Evolutionary conservation across 2,797 vertebrate species (phyloP).

Genomic region (Pteronotus mesoamericanus): DNA sequence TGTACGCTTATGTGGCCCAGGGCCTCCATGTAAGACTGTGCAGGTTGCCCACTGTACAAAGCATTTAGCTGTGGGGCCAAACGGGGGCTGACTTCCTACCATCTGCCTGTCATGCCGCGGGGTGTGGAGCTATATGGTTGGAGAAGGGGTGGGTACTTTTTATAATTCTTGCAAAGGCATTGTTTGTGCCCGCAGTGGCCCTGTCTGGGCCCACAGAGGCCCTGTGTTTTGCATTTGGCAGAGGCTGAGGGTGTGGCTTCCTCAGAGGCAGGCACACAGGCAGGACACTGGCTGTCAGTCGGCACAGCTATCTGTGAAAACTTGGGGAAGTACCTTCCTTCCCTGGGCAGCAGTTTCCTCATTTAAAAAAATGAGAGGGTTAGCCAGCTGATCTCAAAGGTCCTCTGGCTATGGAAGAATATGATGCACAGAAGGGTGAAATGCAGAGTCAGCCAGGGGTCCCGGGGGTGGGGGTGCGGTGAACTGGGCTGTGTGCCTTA

Average conservation of each 20-base stretch:
- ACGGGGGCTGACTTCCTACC: neutral
- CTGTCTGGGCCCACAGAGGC: neutral
- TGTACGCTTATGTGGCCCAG: neutral
- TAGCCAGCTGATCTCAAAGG: neutral
- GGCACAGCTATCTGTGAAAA: neutral
- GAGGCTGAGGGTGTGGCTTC: neutral
- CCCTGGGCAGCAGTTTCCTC: neutral
- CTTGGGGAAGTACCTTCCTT: neutral
- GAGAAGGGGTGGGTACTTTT: neutral
- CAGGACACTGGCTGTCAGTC: neutral
- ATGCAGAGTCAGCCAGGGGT: too few species aligned
- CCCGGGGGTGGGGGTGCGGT: too few species aligned
- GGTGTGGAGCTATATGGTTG: neutral
- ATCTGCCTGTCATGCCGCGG: rapidly evolving
- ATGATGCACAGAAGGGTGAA: neutral
- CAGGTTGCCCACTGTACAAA: neutral
- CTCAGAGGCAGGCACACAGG: neutral
- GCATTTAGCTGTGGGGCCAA: neutral
- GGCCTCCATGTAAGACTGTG: neutral
- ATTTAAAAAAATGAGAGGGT: neutral
- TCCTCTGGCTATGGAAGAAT: neutral
- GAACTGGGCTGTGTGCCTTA: rapidly evolving
- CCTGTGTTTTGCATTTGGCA: neutral
- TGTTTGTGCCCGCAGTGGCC: neutral
- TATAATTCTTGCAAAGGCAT: neutral